Conservation (phyloP, 2,113 vertebrate genomes). For the Peromyscus maniculatus region DNA sequence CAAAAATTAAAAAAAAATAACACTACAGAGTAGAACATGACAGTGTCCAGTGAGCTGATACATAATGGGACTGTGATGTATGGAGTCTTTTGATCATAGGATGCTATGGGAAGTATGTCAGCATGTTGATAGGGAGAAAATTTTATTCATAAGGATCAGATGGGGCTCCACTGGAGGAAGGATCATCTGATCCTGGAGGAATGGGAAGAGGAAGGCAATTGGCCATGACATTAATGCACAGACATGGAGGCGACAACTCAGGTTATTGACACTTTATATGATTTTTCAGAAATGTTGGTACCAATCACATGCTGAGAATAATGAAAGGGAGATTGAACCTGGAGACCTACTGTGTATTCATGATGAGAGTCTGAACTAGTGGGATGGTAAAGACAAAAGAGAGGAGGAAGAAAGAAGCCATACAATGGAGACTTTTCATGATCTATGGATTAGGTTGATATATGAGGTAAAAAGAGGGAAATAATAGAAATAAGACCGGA, state of each 20-base stretch:
- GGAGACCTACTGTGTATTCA: not conserved
- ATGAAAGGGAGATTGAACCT: not conserved
- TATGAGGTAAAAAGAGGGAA: not conserved
- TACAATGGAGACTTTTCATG: not conserved
- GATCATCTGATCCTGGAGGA: no score
- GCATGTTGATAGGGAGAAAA: not conserved
- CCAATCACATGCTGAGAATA: not conserved
- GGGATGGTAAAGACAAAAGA: not conserved
- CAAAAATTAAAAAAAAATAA: not conserved
- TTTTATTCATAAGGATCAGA: not conserved
- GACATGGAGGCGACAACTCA: not conserved
- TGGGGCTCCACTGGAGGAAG: accelerated
- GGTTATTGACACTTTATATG: accelerated
- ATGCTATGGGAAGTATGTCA: not conserved
- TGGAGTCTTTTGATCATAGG: not conserved
- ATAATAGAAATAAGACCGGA: not conserved
- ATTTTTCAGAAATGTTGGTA: not conserved
- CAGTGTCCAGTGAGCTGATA: not conserved
- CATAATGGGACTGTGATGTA: accelerated
- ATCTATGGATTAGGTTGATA: not conserved
- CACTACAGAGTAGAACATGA: not conserved
- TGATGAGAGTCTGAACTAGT: not conserved
- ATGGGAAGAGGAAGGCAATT: not conserved
- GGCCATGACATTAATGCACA: not conserved
- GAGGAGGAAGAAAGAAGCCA: not conserved